Evolutionary conservation across 2,797 vertebrate genomes (phyloP), one percentile per base, ranked within the genome.

Genomic region (Lindbergichthys nudifrons): DNA sequence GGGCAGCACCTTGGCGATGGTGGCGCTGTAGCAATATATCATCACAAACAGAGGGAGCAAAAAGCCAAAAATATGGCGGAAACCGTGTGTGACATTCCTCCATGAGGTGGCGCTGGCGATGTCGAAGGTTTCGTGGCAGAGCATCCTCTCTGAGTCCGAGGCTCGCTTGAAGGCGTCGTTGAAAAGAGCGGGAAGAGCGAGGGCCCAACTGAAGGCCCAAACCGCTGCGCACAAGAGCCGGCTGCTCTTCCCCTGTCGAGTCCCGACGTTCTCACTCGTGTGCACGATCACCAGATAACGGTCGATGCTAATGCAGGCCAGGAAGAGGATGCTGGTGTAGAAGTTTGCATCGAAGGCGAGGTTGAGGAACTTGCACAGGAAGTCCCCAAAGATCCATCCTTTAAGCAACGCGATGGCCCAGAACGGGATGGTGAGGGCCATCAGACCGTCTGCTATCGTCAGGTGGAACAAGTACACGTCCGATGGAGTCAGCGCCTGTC

Each of bases 241-340:
- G 65, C 90, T 94, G 82, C 90, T 88, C 67, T 56, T 45, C 52
- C 58, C 75, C 50, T 82, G 73, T 0, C 83, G 77, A 0, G 67
- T 69, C 43, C 51, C 68, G 10, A 70, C 45, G 0, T 65, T 69
- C 39, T 92, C 87, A 3, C 73, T 77, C 54, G 94, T 86, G 0
- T 13, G 85, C 41, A 96, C 95, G 0, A 96, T 95, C 42, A 91
- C 92, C 4, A 93, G 85, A 23, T 94, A 96, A 4, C 95, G 94
- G 13, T 96, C 95, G 0, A 96, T 23, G 68, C 95, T 96, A 16
- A 96, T 96, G 10, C 94, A 95, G 3, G 88, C 92, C 73, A 96
- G 81, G 70, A 96, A 95, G 56, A 96, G 82, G 63, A 96, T 94
- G 86, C 95, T 95, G 85, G 93, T 95, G 89, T 95, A 95, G 89